Evolutionary conservation across 2,797 vertebrate genomes (phyloP).

Genomic region (Danio albolineatus): DNA sequence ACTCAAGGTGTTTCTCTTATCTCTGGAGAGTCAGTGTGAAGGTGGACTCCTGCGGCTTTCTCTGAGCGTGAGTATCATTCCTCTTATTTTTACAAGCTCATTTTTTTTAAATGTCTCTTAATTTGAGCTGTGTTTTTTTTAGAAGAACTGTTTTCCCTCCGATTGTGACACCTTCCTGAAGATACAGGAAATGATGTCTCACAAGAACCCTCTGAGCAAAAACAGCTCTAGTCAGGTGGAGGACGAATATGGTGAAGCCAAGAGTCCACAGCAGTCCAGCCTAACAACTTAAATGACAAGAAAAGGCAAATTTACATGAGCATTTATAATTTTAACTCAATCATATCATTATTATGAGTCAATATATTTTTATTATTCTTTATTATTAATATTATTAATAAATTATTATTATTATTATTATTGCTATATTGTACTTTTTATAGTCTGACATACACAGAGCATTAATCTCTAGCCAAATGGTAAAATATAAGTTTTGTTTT

Average conservation of each 20-base stretch:
- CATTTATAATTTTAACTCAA: not conserved
- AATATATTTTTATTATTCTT: not conserved
- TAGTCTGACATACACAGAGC: not conserved
- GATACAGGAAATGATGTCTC: conserved; percentile 72
- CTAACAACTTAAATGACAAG: not conserved
- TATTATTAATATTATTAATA: not conserved
- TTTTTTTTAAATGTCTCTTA: conserved; percentile 1
- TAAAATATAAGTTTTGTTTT: not conserved
- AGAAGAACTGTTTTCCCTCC: conserved; percentile 77
- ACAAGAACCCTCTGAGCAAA: conserved; percentile 65
- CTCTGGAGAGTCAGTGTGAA: conserved; percentile 68
- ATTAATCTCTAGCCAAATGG: not conserved
- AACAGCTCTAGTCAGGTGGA: conserved; percentile 46
- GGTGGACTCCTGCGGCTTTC: conserved; percentile 72
- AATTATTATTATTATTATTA: not conserved
- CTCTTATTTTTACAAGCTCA: not conserved
- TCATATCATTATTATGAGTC: not conserved
- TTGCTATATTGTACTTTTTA: not conserved
- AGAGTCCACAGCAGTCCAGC: not conserved
- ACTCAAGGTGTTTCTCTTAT: conserved; percentile 67
- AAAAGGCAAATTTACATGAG: not conserved
- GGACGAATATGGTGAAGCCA: conserved; percentile 58
- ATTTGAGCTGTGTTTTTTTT: conserved; percentile 37
- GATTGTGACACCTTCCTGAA: conserved; percentile 70
- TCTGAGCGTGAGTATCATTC: conserved; percentile 70